Evolutionary conservation across 2,888 invertebrate genomes (phyloP), one percentile per base, ranked within the genome.

Genomic region (Taenaris catops): DNA sequence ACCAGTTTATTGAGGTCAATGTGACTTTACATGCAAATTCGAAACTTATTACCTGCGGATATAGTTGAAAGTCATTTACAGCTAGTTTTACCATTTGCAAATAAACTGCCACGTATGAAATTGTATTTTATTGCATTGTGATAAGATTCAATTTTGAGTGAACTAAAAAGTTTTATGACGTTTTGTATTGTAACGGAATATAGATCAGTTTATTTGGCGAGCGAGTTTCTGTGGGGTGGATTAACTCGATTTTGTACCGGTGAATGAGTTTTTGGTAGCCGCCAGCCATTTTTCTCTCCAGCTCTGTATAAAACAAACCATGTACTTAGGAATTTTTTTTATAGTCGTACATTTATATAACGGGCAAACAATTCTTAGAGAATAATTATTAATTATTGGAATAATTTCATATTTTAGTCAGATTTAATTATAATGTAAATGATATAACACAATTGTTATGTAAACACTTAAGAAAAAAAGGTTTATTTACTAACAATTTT

Each of bases 211-310:
- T 80, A 80, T 70, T 55, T 65, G 51, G 46, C 72, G 74, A 67
- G 71, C 68, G 53, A 53, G 64, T 58, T 50, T 43, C 58, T 46
- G 52, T 53, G 66, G 80, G 79, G 73, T 65, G 63, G 64, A 64
- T 65, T 83, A 84, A 86, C 59, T 46, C 53, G 61, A 84, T 86
- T 84, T 78, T 63, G 70, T 71, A 75, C 78, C 75, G 80, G 78
- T 83, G 84, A 76, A 86, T 84, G 84, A 80, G 83, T 81, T 84
- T 54, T 86, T 84, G 73, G 84, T 79, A 84, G 83, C 84, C 83
- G 80, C 78, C 63, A 80, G 86, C 80, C 51, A 81, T 81, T 51
- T 72, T 67, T 60, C 46, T 41, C 55, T 49, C 34, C 31, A 42
- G 24, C 35, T 45, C 33, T 25, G 36, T 17, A 35, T 38, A 27